These are phyloP conservation scores for Acanthurus lineatus DNA, from an alignment of 2,797 vertebrate species.

Conservation along the genomic window DNA sequence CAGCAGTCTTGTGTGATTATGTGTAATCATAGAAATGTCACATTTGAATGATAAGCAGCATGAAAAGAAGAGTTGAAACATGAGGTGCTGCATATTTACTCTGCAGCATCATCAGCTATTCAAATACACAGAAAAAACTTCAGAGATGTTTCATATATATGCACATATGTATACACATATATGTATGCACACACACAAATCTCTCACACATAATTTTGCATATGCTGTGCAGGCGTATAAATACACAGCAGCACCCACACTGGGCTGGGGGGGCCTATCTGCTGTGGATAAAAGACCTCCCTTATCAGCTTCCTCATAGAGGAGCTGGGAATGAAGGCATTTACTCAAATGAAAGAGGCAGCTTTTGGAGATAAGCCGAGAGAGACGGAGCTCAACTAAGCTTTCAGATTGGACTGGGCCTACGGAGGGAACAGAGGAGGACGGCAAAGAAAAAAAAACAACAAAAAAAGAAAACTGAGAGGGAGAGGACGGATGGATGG, in stretches of 20 bases:
- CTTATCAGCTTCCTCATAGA: slow-evolving; percentile 84
- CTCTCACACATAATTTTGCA: slow-evolving; percentile 62
- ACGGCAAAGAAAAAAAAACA: slow-evolving; percentile 14
- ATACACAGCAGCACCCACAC: slow-evolving; percentile 63
- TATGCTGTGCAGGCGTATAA: slow-evolving; percentile 63
- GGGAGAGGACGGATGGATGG: slow-evolving; percentile 21
- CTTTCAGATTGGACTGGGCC: slow-evolving; percentile 77
- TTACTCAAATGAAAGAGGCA: slow-evolving; percentile 84
- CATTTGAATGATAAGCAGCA: slow-evolving; percentile 74
- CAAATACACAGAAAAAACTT: slow-evolving; percentile 7
- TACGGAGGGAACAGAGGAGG: slow-evolving; percentile 60
- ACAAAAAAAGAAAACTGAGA: slow-evolving; percentile 12
- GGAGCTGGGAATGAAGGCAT: slow-evolving; percentile 82
- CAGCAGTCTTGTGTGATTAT: slow-evolving; percentile 72
- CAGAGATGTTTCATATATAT: slow-evolving; percentile 18
- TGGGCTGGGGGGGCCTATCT: slow-evolving; percentile 56
- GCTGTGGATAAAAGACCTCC: slow-evolving; percentile 82
- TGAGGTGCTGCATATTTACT: slow-evolving; percentile 27
- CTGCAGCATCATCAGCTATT: slow-evolving; percentile 33
- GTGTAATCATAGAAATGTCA: slow-evolving; percentile 81
- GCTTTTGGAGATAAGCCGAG: slow-evolving; percentile 81
- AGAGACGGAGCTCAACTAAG: slow-evolving; percentile 76
- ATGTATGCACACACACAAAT: slow-evolving; percentile 42
- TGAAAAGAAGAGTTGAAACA: slow-evolving; percentile 23
- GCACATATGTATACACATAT: not conserved